Percentiles rank a stretch among this genome's conserved stretches.
Evolutionary conservation across 1,140 invertebrate genomes (phyloP).

Genomic region (Meteorus sp.): DNA sequence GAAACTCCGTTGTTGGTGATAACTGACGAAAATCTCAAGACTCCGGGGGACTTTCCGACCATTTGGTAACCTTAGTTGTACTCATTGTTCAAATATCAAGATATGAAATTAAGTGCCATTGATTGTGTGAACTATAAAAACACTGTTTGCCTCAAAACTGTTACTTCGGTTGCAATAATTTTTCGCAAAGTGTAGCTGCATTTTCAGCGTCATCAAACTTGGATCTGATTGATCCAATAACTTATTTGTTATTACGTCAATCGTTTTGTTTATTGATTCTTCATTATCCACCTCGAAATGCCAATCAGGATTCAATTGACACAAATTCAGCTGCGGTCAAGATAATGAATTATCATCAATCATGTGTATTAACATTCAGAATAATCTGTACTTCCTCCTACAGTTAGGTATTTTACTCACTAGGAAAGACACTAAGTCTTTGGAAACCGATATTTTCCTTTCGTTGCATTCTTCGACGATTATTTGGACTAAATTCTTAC

Average conservation of each 20-base stretch:
- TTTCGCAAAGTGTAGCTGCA: conserved; percentile 72
- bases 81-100: no score
- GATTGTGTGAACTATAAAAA: background rate
- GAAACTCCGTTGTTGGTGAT: no score
- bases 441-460: conserved; percentile 33
- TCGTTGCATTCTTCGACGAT: conserved; percentile 39
- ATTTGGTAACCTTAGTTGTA: no score
- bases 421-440: conserved; percentile 48
- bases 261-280: conserved; percentile 18
- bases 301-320: conserved; percentile 39
- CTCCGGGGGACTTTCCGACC: no score
- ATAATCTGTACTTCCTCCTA: conserved; percentile 5
- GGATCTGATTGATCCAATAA: conserved; percentile 45
- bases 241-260: conserved; percentile 35
- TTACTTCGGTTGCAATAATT: conserved; percentile 66
- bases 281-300: conserved; percentile 30
- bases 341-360: conserved; percentile 10
- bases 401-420: conserved; percentile 41
- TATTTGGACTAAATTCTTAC: conserved; percentile 35
- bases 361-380: background rate
- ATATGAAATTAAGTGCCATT: background rate
- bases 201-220: conserved; percentile 62
- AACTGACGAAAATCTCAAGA: no score
- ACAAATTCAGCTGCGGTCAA: conserved; percentile 33
- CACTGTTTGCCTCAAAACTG: background rate